Conservation (phyloP, 2,888 invertebrate species). For the Cordylochernes scorpioides region DNA sequence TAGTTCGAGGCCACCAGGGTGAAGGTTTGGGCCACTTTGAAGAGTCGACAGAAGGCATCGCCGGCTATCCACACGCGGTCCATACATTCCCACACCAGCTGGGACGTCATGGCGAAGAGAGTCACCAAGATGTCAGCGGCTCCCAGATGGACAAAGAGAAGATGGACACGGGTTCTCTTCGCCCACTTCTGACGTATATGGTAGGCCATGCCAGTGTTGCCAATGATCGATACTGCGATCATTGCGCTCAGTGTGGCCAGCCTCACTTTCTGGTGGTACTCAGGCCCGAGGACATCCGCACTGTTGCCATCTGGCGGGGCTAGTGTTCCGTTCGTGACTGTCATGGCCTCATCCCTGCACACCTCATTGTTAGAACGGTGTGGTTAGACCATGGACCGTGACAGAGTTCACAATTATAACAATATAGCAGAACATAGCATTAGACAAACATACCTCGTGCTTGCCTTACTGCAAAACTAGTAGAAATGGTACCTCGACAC, state of each 20-base stretch:
- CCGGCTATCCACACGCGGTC: conserved; percentile 20
- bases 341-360: too few relatives aligned
- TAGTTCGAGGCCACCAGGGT: conserved; percentile 21
- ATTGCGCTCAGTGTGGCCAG: conserved; percentile 4
- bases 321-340: too few relatives aligned
- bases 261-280: conserved; percentile 5
- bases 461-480: too few relatives aligned
- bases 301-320: too few relatives aligned
- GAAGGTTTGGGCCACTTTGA: conserved; percentile 21
- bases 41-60: conserved; percentile 18
- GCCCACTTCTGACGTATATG: background rate
- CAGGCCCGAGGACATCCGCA: conserved; percentile 7
- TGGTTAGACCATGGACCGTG: too few relatives aligned
- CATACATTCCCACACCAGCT: conserved; percentile 20
- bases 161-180: conserved; percentile 2
- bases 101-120: conserved; percentile 18
- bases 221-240: conserved; percentile 5
- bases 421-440: too few relatives aligned
- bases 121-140: conserved; percentile 21
- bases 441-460: too few relatives aligned
- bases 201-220: conserved; percentile 4
- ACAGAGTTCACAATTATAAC: too few relatives aligned
- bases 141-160: conserved; percentile 21
- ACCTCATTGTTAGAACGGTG: too few relatives aligned
- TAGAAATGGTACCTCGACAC: too few relatives aligned